A percentile compares a stretch with the other conserved stretches of the same genome.
phyloP scores from a whole-genome alignment of 1,140 invertebrate genomes.

The Bicyclus anynana region DNA sequence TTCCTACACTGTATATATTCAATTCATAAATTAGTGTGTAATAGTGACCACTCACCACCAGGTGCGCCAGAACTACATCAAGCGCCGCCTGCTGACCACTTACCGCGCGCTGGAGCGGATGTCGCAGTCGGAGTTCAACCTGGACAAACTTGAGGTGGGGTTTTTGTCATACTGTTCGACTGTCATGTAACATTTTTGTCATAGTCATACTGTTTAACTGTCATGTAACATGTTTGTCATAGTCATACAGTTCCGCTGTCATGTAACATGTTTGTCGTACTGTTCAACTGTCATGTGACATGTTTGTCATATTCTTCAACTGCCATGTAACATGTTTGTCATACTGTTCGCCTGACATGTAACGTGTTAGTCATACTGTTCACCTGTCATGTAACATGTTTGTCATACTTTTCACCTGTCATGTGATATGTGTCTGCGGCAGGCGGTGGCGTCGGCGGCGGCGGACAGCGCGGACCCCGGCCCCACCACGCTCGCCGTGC shows the following conservation, averaged over 20 bases:
- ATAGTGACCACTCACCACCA: conserved; percentile 34
- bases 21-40: background rate
- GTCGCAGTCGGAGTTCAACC: conserved; percentile 89
- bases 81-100: conserved; percentile 85
- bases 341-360: background rate
- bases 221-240: no score
- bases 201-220: no score
- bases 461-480: conserved; percentile 53
- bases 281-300: no score
- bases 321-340: background rate
- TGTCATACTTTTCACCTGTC: background rate
- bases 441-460: conserved; percentile 42
- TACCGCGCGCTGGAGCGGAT: conserved; percentile 89
- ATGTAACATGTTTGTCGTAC: no score
- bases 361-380: background rate
- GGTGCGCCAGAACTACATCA: conserved; percentile 86
- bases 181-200: no score
- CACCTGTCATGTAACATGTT: no score
- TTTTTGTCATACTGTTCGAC: background rate
- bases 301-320: no score
- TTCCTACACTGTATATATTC: no score
- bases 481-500: conserved; percentile 76
- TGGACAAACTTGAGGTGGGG: conserved; percentile 83
- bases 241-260: no score
- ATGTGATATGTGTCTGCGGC: background rate